phyloP scores from a whole-genome alignment of 1,140 invertebrate species.

The Ladona fulva region DNA sequence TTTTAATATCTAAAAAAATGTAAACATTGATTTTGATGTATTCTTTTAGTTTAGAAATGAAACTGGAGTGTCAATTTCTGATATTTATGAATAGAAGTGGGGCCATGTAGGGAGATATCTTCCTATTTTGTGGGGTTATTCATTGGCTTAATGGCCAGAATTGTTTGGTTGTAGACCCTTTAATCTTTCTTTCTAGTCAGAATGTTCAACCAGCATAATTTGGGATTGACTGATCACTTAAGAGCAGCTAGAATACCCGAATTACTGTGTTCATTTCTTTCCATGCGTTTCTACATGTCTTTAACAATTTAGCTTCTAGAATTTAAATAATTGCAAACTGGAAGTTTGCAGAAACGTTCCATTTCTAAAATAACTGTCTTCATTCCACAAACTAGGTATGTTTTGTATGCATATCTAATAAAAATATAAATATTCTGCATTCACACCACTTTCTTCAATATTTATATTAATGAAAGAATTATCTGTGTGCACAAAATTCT shows the following conservation, averaged over 20 bases:
- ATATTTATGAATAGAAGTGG: background rate
- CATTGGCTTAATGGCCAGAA: background rate
- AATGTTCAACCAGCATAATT: background rate
- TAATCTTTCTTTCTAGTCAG: background rate
- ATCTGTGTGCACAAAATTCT: background rate
- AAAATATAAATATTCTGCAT: conserved; percentile 1
- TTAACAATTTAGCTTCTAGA: background rate
- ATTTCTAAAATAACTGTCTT: conserved; percentile 4
- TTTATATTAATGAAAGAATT: background rate
- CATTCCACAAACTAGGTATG: conserved; percentile 5
- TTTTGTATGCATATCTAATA: background rate
- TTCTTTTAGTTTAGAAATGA: background rate
- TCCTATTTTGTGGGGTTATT: background rate
- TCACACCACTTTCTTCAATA: background rate
- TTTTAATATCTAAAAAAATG: background rate
- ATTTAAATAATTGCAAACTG: background rate
- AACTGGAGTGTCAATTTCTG: conserved; percentile 5
- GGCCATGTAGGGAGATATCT: background rate
- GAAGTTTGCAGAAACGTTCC: conserved; percentile 4
- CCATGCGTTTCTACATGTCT: background rate
- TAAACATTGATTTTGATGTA: background rate
- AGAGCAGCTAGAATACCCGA: conserved; percentile 3
- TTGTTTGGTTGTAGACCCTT: background rate
- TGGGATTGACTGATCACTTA: background rate
- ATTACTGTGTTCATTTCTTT: conserved; percentile 2